Evolutionary conservation across 2,888 invertebrate species (phyloP).

Genomic region (Deilephila elpenor): DNA sequence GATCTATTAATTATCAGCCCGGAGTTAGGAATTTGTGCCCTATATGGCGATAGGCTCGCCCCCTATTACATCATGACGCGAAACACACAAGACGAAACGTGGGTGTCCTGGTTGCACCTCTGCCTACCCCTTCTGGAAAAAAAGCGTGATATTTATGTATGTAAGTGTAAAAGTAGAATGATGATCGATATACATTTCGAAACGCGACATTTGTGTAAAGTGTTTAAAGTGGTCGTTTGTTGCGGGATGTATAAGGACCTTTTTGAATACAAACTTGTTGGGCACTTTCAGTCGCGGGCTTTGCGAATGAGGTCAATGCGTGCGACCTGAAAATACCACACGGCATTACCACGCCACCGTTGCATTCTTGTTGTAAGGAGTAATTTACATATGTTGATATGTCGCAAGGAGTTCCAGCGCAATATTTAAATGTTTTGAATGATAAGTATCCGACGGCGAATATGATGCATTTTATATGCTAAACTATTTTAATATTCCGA

Average conservation of each 20-base stretch:
- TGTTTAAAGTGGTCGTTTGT: background rate
- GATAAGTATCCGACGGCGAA: background rate
- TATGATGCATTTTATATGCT: background rate
- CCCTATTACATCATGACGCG: too few species aligned
- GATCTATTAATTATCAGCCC: too few species aligned
- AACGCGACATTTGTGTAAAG: background rate
- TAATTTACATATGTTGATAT: slow-evolving; percentile 26
- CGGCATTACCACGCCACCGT: slow-evolving; percentile 5
- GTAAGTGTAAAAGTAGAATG: background rate
- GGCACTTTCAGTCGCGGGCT: slow-evolving; percentile 23
- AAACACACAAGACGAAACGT: too few species aligned
- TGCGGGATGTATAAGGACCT: slow-evolving; percentile 11
- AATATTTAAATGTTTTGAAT: slow-evolving; percentile 15
- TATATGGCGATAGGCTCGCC: too few species aligned
- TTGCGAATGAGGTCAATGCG: slow-evolving; percentile 29
- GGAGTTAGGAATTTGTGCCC: too few species aligned
- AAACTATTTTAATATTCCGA: background rate
- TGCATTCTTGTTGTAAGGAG: slow-evolving; percentile 22
- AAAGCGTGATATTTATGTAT: too few species aligned
- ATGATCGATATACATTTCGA: background rate
- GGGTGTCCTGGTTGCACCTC: too few species aligned
- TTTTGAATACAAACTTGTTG: slow-evolving; percentile 27
- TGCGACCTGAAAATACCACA: slow-evolving; percentile 27
- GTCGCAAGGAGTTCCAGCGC: slow-evolving; percentile 16
- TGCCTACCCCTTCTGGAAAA: too few species aligned